Evolutionary conservation across 2,888 invertebrate genomes (phyloP).

Genomic region (Neoitamus cyanurus): DNA sequence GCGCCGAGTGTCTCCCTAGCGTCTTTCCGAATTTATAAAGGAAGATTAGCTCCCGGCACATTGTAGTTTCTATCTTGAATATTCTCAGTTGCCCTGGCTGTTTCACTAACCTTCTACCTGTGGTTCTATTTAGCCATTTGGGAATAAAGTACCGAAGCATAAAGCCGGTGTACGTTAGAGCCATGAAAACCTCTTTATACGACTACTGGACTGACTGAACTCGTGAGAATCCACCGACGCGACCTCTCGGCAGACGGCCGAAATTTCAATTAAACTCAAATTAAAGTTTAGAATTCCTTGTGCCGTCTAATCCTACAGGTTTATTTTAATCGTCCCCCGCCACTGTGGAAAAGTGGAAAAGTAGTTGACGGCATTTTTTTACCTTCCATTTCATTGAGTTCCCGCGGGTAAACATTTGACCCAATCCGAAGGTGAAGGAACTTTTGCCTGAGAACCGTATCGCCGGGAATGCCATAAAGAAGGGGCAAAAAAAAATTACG

Average conservation of each 20-base stretch:
- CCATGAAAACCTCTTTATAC: not conserved
- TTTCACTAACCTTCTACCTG: no score
- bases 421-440: not conserved
- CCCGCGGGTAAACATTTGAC: not conserved
- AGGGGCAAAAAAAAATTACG: not conserved
- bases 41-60: not conserved
- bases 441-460: not conserved
- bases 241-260: not conserved
- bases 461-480: not conserved
- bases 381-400: not conserved
- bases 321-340: not conserved
- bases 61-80: no score
- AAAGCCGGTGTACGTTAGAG: not conserved
- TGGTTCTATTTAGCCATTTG: not conserved
- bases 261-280: not conserved
- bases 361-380: not conserved
- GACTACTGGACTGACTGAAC: not conserved
- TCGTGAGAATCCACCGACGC: not conserved
- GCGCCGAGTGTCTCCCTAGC: not conserved
- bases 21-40: not conserved
- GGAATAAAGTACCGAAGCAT: not conserved
- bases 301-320: not conserved
- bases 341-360: not conserved
- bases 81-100: not conserved
- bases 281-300: not conserved